A percentile compares a stretch with the other conserved stretches of the same genome.
phyloP scores from a whole-genome alignment of 2,113 vertebrate genomes.

The Pelvicachromis taeniatus region DNA sequence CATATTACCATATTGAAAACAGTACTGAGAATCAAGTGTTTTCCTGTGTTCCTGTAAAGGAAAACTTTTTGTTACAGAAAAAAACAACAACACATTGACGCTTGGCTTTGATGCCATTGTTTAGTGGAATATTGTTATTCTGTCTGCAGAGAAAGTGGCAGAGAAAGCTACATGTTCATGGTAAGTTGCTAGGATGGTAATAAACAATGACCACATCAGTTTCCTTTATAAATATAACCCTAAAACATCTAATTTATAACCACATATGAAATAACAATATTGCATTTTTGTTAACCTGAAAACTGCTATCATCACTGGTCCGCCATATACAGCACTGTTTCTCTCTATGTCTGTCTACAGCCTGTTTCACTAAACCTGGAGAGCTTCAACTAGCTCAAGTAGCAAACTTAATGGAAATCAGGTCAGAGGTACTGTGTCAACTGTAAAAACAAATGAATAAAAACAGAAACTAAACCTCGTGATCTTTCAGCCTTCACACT shows the following conservation, averaged over 20 bases:
- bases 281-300: neutral
- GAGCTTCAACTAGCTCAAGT: neutral
- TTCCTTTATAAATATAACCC: neutral
- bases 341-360: neutral
- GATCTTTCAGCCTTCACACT: neutral
- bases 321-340: neutral
- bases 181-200: neutral
- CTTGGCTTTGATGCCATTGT: neutral
- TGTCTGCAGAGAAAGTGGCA: neutral
- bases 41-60: neutral
- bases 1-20: neutral
- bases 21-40: neutral
- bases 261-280: neutral
- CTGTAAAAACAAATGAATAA: neutral
- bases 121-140: neutral
- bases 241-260: neutral
- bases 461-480: neutral
- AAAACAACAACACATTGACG: too few species aligned
- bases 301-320: neutral
- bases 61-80: neutral
- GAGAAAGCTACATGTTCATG: neutral
- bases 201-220: neutral
- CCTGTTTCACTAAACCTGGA: neutral
- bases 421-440: neutral
- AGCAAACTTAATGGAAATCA: neutral